These are phyloP conservation scores for Leptopilina boulardi DNA, from an alignment of 1,140 invertebrate genomes.

Conservation along the genomic window DNA sequence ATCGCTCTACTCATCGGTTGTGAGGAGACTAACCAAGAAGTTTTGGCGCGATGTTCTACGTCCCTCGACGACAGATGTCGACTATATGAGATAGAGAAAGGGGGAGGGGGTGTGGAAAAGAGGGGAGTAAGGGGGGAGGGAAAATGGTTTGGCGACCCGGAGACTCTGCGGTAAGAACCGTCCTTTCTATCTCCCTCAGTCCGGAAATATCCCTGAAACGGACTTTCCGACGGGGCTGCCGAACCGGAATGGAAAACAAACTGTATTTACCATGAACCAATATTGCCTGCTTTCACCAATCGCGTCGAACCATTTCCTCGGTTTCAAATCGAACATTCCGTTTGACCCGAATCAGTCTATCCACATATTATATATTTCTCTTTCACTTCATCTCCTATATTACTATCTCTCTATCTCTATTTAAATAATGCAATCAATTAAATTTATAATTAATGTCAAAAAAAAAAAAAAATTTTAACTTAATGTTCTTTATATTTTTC, in stretches of 20 bases:
- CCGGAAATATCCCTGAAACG: constrained; percentile 25
- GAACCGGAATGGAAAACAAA: constrained; percentile 25
- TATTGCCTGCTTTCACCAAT: constrained; percentile 12
- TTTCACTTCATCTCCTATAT: neutral
- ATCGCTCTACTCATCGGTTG: neutral
- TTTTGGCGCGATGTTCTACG: neutral
- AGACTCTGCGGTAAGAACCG: neutral
- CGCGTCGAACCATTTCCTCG: constrained; percentile 12
- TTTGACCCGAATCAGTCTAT: constrained; percentile 41
- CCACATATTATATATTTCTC: neutral
- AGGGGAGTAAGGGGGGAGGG: too few species aligned
- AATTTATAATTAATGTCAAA: too few species aligned
- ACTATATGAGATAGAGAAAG: neutral
- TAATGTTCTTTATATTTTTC: too few species aligned
- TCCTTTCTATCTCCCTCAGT: neutral
- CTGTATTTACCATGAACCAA: constrained; percentile 34
- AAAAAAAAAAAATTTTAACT: too few species aligned
- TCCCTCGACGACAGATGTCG: constrained; percentile 17
- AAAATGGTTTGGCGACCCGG: neutral
- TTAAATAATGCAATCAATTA: neutral
- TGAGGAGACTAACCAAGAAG: neutral
- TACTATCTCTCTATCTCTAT: neutral
- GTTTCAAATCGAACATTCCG: constrained; percentile 39
- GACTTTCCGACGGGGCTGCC: neutral
- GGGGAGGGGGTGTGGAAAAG: too few species aligned